A percentile compares a stretch with the other conserved stretches of the same genome.
Conservation (phyloP, 1,140 invertebrate species). For the Bombus breviceps region DNA sequence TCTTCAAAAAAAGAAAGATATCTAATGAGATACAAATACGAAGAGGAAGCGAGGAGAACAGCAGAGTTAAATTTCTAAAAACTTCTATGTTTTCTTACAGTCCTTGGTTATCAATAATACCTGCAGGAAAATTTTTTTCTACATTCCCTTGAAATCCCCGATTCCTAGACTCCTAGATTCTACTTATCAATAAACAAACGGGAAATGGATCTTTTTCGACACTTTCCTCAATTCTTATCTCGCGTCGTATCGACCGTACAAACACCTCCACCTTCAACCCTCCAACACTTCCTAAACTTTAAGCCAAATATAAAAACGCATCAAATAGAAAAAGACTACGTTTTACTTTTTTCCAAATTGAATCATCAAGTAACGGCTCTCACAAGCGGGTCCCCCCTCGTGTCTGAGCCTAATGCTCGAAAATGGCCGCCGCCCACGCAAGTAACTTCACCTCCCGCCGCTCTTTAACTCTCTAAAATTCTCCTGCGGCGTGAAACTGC, state of each 20-base stretch:
- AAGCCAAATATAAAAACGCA: background rate
- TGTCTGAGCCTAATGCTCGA: background rate
- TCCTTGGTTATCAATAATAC: background rate
- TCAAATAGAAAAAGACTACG: background rate
- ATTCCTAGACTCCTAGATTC: background rate
- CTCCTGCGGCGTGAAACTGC: background rate
- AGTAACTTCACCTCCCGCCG: background rate
- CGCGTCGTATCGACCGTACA: background rate
- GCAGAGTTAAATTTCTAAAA: background rate
- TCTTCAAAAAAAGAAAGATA: no score
- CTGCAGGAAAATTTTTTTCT: no score
- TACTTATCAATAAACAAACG: background rate
- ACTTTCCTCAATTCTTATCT: background rate
- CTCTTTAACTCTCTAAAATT: background rate
- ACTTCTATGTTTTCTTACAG: background rate
- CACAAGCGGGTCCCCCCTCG: no score
- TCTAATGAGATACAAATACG: no score
- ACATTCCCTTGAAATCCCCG: accelerated
- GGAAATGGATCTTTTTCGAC: background rate
- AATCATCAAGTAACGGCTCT: background rate
- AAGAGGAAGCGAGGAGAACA: no score
- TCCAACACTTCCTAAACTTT: background rate
- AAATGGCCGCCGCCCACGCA: slow-evolving; percentile 11
- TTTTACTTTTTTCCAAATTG: background rate
- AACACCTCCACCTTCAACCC: no score